These are phyloP conservation scores for Drosophila seclusa DNA, from an alignment of 2,888 invertebrate genomes.

Conservation along the genomic window DNA sequence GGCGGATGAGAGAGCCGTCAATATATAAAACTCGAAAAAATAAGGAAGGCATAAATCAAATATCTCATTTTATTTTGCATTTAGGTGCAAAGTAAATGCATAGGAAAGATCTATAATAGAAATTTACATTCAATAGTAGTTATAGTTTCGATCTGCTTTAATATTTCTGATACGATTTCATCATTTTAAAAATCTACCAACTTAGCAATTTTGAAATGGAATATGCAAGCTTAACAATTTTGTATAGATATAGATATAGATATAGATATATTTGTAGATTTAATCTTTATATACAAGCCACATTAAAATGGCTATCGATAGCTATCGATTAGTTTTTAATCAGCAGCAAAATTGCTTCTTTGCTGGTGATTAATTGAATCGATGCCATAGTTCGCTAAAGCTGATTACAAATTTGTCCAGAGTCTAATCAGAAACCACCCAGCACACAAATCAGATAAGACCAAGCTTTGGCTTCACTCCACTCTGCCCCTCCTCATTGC, in stretches of 20 bases:
- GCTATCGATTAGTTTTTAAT: not conserved
- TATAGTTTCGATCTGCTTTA: not conserved
- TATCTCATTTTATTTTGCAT: not conserved
- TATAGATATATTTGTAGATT: no score
- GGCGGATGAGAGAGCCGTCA: not conserved
- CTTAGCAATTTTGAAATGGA: not conserved
- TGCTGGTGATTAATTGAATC: not conserved
- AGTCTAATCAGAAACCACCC: not conserved
- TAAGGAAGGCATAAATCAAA: not conserved
- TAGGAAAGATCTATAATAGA: not conserved
- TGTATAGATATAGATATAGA: no score
- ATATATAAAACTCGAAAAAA: not conserved
- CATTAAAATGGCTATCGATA: not conserved
- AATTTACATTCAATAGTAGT: not conserved
- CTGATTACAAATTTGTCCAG: not conserved
- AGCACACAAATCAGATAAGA: constrained; percentile 5
- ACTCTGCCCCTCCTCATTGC: not conserved
- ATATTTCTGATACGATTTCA: no score
- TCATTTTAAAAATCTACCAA: not conserved
- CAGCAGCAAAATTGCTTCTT: not conserved
- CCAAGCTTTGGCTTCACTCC: not conserved
- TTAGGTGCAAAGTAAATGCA: not conserved
- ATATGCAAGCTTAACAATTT: no score
- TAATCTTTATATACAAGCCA: not conserved
- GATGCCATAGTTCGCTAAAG: not conserved